Conservation (phyloP, 2,888 invertebrate genomes). For the Phaonia tiefii region DNA sequence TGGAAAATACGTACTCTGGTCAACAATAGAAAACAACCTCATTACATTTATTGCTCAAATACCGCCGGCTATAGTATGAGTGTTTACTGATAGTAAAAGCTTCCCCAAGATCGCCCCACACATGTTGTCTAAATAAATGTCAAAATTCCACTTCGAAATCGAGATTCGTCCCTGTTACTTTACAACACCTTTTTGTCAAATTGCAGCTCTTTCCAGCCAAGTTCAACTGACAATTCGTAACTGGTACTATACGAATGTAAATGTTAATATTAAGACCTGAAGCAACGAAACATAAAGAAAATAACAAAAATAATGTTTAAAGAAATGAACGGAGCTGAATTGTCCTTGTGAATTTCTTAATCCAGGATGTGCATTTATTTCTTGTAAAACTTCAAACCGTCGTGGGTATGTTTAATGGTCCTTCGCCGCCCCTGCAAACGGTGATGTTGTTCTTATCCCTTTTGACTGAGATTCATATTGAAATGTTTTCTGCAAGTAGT, state of each 20-base stretch:
- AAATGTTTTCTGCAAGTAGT: conserved; percentile 28
- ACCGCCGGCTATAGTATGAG: too few relatives aligned
- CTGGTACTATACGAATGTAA: conserved; percentile 4
- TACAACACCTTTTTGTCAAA: not conserved
- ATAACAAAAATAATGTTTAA: conserved; percentile 6
- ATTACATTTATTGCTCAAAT: too few relatives aligned
- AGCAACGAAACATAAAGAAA: not conserved
- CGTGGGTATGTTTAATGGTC: not conserved
- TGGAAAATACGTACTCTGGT: too few relatives aligned
- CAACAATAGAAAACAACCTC: too few relatives aligned
- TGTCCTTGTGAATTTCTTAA: conserved; percentile 62
- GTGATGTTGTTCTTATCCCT: conserved; percentile 24
- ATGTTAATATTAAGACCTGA: conserved; percentile 7
- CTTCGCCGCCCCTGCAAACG: conserved; percentile 1
- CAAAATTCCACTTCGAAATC: too few relatives aligned
- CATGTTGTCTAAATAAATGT: too few relatives aligned
- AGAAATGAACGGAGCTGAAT: conserved; percentile 49
- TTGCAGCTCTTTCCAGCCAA: not conserved
- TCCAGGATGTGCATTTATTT: conserved; percentile 56
- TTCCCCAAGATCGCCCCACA: too few relatives aligned
- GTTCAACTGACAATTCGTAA: conserved; percentile 17
- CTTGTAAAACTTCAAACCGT: conserved; percentile 47
- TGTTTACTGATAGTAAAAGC: too few relatives aligned
- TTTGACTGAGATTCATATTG: conserved; percentile 32
- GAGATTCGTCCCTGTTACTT: not conserved